Conservation (phyloP, 1,140 invertebrate species). For the Ooceraea biroi region DNA sequence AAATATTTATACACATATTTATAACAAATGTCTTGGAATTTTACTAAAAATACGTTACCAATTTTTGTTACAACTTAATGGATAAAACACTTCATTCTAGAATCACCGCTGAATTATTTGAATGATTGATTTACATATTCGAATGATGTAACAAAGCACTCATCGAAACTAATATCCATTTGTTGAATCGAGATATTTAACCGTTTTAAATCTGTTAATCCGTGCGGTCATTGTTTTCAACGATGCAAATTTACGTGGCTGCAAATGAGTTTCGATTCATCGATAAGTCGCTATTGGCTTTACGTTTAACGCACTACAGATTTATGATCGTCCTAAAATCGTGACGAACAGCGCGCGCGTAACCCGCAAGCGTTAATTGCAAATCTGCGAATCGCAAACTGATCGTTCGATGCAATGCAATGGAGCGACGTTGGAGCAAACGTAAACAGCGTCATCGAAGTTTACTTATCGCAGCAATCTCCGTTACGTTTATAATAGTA, state of each 20-base stretch:
- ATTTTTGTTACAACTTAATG: too few species aligned
- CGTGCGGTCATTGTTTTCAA: slow-evolving; percentile 77
- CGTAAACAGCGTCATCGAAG: not conserved
- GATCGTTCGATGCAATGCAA: not conserved
- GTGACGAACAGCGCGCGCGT: not conserved
- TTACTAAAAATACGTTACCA: too few species aligned
- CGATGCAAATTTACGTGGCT: slow-evolving; percentile 76
- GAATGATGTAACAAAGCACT: not conserved
- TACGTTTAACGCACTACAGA: slow-evolving; percentile 49
- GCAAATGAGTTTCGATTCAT: slow-evolving; percentile 60
- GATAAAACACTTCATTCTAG: too few species aligned
- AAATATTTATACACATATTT: too few species aligned
- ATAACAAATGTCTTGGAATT: too few species aligned
- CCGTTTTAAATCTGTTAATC: slow-evolving; percentile 68
- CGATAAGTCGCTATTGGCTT: slow-evolving; percentile 78
- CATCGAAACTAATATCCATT: slow-evolving; percentile 42
- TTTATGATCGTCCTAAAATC: slow-evolving; percentile 56
- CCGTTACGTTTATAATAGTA: slow-evolving; percentile 24
- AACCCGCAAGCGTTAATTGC: not conserved
- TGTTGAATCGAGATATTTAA: slow-evolving; percentile 28
- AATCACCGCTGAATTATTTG: not conserved
- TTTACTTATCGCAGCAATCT: not conserved
- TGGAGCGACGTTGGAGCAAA: not conserved
- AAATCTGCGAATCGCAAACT: not conserved
- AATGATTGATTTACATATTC: not conserved